A percentile compares a stretch with the other conserved stretches of the same genome.
Conservation (phyloP, 2,113 vertebrate genomes). For the Hemiprocne comata region DNA sequence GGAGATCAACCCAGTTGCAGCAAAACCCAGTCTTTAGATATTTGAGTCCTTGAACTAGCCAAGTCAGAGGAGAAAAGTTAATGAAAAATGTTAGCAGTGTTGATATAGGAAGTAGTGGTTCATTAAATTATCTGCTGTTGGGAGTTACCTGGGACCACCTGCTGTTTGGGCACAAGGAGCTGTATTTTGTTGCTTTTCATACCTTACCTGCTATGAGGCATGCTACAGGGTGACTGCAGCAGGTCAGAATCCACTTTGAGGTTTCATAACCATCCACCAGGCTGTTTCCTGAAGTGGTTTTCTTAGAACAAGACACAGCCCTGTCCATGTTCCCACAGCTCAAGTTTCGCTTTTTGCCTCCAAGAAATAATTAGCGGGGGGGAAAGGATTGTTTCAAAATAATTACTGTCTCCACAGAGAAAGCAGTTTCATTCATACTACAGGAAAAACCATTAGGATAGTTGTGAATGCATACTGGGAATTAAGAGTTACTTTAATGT, state of each 20-base stretch:
- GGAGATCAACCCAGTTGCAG: neutral
- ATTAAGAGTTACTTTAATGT: neutral
- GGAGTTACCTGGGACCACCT: conserved; percentile 4
- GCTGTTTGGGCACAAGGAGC: neutral
- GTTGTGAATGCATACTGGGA: neutral
- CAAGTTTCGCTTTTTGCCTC: neutral
- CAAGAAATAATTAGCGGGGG: neutral
- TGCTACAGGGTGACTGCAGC: neutral
- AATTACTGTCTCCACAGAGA: neutral
- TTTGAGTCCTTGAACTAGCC: neutral
- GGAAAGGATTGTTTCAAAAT: neutral
- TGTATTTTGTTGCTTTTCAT: neutral
- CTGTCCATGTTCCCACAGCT: neutral
- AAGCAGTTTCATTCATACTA: neutral
- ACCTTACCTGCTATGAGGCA: conserved; percentile 1
- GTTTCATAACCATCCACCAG: neutral
- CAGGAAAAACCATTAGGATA: neutral
- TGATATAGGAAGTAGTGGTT: neutral
- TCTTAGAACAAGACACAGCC: neutral
- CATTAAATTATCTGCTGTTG: neutral
- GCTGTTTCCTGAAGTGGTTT: neutral
- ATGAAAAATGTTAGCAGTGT: neutral
- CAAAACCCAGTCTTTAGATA: neutral
- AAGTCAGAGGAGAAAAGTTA: neutral
- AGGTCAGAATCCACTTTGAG: neutral